Percentiles rank a stretch among this genome's conserved stretches.
phyloP scores from a whole-genome alignment of 1,140 invertebrate genomes.

The Drosophila melanogaster region DNA sequence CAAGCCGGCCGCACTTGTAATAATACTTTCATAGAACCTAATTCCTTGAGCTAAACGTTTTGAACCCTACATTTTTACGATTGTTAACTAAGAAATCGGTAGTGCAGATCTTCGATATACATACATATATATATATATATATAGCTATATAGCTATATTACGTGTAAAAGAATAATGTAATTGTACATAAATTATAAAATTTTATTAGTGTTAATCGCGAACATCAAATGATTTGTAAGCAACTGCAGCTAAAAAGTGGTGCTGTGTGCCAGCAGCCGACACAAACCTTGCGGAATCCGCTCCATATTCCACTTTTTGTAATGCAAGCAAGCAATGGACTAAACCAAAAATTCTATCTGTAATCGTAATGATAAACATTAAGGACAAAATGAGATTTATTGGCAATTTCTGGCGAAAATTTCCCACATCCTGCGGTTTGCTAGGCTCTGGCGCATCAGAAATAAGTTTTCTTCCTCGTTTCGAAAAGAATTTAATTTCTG shows the following conservation, averaged over 20 bases:
- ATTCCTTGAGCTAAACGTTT: conserved; percentile 78
- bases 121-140: conserved; percentile 25
- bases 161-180: conserved; percentile 65
- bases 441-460: conserved; percentile 36
- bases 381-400: conserved; percentile 21
- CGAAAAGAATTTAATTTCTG: conserved; percentile 16
- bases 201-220: conserved; percentile 73
- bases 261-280: conserved; percentile 42
- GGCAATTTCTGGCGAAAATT: conserved; percentile 23
- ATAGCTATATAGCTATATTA: conserved; percentile 45
- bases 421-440: conserved; percentile 21
- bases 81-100: conserved; percentile 75
- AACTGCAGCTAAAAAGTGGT: conserved; percentile 38
- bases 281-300: conserved; percentile 26
- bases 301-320: conserved; percentile 30
- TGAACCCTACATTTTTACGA: conserved; percentile 70
- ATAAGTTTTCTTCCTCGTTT: conserved; percentile 20
- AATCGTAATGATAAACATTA: conserved; percentile 31
- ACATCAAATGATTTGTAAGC: conserved; percentile 43
- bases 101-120: conserved; percentile 57
- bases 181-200: conserved; percentile 75
- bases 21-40: conserved; percentile 63
- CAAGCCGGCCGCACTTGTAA: conserved; percentile 65
- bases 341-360: conserved; percentile 40
- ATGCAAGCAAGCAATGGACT: conserved; percentile 32